Percentiles rank a stretch among this genome's conserved stretches.
These are phyloP conservation scores for Lymantria monacha DNA, from an alignment of 2,888 invertebrate species.

Conservation along the genomic window DNA sequence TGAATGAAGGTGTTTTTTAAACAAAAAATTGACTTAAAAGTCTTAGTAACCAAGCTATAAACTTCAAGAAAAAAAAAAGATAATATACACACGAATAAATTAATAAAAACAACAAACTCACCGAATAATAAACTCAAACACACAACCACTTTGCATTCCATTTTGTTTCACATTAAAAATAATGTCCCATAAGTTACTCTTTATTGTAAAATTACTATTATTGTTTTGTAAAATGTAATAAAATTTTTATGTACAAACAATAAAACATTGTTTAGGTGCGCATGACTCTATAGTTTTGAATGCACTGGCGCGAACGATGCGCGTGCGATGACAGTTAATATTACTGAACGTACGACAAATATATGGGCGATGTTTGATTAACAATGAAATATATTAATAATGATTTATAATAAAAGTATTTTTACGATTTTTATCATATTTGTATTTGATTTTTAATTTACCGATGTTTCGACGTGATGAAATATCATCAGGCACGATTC, in stretches of 20 bases:
- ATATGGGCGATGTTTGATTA: conserved; percentile 3
- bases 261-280: conserved; percentile 28
- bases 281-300: conserved; percentile 27
- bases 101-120: conserved; percentile 20
- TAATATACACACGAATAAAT: too few species aligned
- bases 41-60: too few species aligned
- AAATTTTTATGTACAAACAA: conserved; percentile 14
- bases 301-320: conserved; percentile 28
- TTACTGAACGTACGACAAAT: conserved; percentile 10
- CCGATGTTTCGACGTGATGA: too few species aligned
- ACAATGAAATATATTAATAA: not conserved
- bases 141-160: conserved; percentile 27
- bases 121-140: conserved; percentile 26
- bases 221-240: conserved; percentile 15
- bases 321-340: conserved; percentile 25
- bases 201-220: conserved; percentile 13
- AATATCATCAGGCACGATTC: too few species aligned
- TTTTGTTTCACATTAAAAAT: conserved; percentile 14
- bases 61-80: too few species aligned
- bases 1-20: too few species aligned
- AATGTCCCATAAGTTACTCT: conserved; percentile 9
- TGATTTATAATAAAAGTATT: not conserved
- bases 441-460: too few species aligned
- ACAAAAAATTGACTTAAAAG: too few species aligned
- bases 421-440: not conserved